Evolutionary conservation across 1,140 invertebrate species (phyloP).

Genomic region (Drosophila murphyi): DNA sequence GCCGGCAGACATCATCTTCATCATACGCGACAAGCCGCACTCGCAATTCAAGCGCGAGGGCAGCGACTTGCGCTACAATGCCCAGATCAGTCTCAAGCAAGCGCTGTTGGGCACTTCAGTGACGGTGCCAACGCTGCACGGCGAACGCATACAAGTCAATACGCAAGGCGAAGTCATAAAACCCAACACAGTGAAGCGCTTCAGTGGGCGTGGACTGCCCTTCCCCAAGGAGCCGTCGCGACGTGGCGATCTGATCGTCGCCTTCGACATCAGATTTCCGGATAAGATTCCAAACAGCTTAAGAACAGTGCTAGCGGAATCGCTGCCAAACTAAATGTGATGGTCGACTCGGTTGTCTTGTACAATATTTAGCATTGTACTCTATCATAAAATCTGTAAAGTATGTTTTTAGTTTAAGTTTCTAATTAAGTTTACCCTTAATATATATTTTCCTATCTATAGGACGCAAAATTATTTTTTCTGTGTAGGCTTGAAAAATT

Average conservation of each 20-base stretch:
- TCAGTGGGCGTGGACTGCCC: constrained; percentile 93
- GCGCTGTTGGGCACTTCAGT: constrained; percentile 92
- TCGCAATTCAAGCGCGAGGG: constrained; percentile 93
- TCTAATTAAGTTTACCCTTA: constrained; percentile 28
- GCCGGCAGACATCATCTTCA: constrained; percentile 98
- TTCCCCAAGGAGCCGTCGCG: constrained; percentile 92
- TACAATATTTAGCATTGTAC: constrained; percentile 25
- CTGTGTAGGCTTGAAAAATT: constrained; percentile 11
- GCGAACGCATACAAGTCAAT: constrained; percentile 89
- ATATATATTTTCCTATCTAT: neutral
- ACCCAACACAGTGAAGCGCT: constrained; percentile 90
- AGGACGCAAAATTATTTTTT: constrained; percentile 16
- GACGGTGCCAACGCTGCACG: constrained; percentile 92
- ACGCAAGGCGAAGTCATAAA: constrained; percentile 91
- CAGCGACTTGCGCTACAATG: constrained; percentile 92
- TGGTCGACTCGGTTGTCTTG: constrained; percentile 5
- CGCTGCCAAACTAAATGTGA: constrained; percentile 86
- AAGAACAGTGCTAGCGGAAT: constrained; percentile 90
- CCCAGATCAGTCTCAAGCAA: constrained; percentile 91
- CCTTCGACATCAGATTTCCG: constrained; percentile 96
- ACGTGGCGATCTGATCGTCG: constrained; percentile 94
- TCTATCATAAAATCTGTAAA: constrained; percentile 27
- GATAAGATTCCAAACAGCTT: constrained; percentile 88
- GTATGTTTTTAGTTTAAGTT: constrained; percentile 35
- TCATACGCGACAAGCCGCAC: constrained; percentile 96